Evolutionary conservation across 2,888 invertebrate species (phyloP), one percentile per base, ranked within the genome.

Genomic region (Anoplius nigerrimus): DNA sequence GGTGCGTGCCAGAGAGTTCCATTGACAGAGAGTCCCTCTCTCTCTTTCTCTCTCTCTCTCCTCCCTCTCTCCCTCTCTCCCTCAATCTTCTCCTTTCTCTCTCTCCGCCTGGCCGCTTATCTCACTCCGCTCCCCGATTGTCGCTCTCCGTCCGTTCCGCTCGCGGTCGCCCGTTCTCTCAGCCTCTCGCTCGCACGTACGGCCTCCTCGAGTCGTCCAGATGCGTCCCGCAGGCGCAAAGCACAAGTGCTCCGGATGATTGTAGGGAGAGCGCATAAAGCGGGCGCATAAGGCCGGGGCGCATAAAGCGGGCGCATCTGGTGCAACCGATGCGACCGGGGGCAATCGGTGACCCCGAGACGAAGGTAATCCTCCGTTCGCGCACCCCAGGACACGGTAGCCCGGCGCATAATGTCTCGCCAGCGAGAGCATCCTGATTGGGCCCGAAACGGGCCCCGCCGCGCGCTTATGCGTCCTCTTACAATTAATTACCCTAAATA

Each of bases 1-100:
- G 80, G 80, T 80, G 81, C 72, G 76, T 76, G 71, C 66, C 71
- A 66, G 60, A 62, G 67, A 71, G 55, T 55, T 62, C 76, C 80
- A 79, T 78, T 77, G 71, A 76, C 53, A 63, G 65, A 72, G 53
- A n/a, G 67, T 58, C 66, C 46, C 61, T 48, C 51, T 42, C 46
- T 52, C 20, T 27, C 22, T 52, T 22, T 16, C 16, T 48, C 48
- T 48, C 13, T 48, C 13, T 48, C 58, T 27, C 27, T 55, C 55
- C 16, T 15, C 55, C 15, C 34, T 59, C 24, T 66, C 62, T 61
- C 55, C n/a, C 52, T 21, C 16, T 57, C 51, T 34, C 56, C 34
- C 48, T 22, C 57, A 20, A 52, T 54, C 43, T 45, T 21, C 27
- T 15, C 55, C 11, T 62, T 24, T 16, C 24, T 51, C 3, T 46